These are phyloP conservation scores for Conomelus anceps DNA, from an alignment of 2,888 invertebrate genomes.

Conservation along the genomic window DNA sequence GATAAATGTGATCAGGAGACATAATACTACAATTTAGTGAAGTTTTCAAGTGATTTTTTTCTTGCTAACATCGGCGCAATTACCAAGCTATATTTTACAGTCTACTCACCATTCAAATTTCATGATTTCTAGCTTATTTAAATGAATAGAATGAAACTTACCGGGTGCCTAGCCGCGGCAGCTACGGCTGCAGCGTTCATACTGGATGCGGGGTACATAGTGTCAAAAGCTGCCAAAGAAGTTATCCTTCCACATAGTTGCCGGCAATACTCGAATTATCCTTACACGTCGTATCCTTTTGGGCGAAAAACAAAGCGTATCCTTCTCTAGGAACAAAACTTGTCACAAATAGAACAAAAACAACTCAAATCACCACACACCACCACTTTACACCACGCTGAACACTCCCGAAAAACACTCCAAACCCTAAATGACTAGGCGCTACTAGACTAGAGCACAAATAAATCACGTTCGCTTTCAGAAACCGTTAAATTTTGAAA, in stretches of 20 bases:
- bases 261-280: neutral
- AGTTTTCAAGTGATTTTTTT: too few species aligned
- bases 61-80: too few species aligned
- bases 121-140: neutral
- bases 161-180: slow-evolving; percentile 78
- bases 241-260: neutral
- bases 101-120: too few species aligned
- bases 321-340: neutral
- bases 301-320: neutral
- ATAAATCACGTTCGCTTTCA: too few species aligned
- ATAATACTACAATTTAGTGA: too few species aligned
- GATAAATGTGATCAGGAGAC: too few species aligned
- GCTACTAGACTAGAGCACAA: neutral
- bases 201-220: slow-evolving; percentile 80
- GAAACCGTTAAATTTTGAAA: neutral
- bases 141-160: slow-evolving; percentile 46
- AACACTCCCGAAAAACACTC: neutral
- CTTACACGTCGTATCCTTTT: neutral
- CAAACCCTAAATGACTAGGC: neutral
- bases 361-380: too few species aligned
- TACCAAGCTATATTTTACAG: too few species aligned
- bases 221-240: slow-evolving; percentile 44
- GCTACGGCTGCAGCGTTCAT: slow-evolving; percentile 82
- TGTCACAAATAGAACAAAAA: neutral
- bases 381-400: neutral